Evolutionary conservation across 2,797 vertebrate species (phyloP), one percentile per base, ranked within the genome.

Genomic region (Syndactyla subalaris): DNA sequence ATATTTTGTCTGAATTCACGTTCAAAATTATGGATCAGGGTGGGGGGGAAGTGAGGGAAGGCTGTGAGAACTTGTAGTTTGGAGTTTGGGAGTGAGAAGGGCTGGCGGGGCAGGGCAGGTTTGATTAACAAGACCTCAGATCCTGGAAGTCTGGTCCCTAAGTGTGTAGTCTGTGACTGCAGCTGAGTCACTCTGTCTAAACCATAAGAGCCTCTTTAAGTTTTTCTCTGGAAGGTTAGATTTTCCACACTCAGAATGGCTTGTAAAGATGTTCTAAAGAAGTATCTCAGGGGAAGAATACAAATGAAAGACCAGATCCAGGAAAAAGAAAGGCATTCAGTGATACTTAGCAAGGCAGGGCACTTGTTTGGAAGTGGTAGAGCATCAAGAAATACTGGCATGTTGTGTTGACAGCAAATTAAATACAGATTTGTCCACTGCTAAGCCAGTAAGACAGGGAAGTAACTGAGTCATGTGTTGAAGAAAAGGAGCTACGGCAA

Each of bases 61-160:
- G 10, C 23, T 68, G 24, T 18, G 32, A 80, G 16, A 85, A 29
- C 12, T 59, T 72, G 15, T 27, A 13, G 21, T 59, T 78, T 61
- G 14, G 23, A 14, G 3, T n/a, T 78, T 68, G 9, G 34, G 23
- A 6, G 6, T 30, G 4, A 20, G 7, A 19, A 9, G 8, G 8
- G 2, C 4, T 34, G 6, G 21, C 20, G 14, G 4, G 2, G 1
- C 41, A 2, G 2, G 4, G 1, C 8, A 7, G 3, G 2, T 7
- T 80, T 41, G 22, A 72, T 51, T 81, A 70, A 68, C 10, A 76
- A 70, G 19, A 54, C 23, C 49, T 93, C 46, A 41, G 10, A 57
- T 59, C n/a, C 45, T 59, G 59, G 22, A 72, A 83, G 10, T 71
- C 52, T 51, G 26, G 32, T 83, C 52, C 23, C 23, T 23, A 67